Conservation (phyloP, 2,797 vertebrate genomes). For the Tachyglossus aculeatus region DNA sequence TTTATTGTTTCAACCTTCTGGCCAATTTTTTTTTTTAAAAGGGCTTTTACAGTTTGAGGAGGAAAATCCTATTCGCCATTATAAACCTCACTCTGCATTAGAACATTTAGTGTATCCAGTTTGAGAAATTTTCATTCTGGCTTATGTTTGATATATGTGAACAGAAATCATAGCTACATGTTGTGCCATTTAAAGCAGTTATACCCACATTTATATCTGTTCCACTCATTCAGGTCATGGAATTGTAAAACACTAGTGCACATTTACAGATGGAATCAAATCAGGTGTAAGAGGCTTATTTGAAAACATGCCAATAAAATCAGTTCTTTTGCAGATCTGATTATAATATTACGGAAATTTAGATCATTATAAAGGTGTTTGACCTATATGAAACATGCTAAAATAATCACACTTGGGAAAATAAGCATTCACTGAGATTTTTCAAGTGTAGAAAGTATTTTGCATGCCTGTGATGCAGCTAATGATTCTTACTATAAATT, state of each 20-base stretch:
- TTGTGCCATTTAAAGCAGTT: background rate
- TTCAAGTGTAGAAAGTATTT: background rate
- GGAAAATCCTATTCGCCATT: background rate
- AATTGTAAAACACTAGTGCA: conserved; percentile 14
- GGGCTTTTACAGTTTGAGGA: background rate
- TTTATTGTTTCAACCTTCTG: background rate
- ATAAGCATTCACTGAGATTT: background rate
- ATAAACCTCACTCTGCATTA: background rate
- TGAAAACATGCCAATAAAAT: background rate
- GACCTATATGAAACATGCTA: background rate
- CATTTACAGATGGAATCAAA: background rate
- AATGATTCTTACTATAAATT: background rate
- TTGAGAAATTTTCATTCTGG: background rate
- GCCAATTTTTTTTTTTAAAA: background rate
- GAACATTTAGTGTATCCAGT: background rate
- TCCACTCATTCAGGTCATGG: background rate
- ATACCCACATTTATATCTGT: background rate
- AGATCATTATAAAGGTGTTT: conserved; percentile 4
- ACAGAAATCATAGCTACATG: background rate
- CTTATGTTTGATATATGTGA: background rate
- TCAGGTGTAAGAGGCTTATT: background rate
- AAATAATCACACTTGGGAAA: background rate
- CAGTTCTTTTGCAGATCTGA: conserved; percentile 6
- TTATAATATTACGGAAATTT: conserved; percentile 12
- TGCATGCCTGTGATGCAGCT: background rate